Conservation (phyloP, 2,797 vertebrate genomes). For the Brachyalestes nurse region DNA sequence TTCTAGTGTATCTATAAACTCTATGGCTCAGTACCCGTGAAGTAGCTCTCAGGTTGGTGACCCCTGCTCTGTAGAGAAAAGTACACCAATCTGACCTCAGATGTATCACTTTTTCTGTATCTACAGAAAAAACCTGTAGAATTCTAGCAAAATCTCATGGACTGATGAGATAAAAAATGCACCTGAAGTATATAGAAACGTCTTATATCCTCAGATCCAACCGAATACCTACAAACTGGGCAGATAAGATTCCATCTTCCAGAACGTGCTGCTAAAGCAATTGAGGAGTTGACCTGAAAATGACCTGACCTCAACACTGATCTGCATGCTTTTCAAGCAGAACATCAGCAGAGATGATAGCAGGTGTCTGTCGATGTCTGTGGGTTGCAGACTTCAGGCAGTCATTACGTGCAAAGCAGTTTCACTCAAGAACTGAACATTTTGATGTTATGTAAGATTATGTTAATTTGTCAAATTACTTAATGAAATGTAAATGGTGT, state of each 20-base stretch:
- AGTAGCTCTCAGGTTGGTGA: too few relatives aligned
- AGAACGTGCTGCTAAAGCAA: neutral
- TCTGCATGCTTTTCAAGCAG: neutral
- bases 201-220: neutral
- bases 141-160: neutral
- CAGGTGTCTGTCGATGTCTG: neutral
- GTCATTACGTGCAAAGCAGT: slow-evolving; percentile 1
- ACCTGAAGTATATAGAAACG: neutral
- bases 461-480: neutral
- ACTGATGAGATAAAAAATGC: slow-evolving; percentile 10
- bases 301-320: neutral
- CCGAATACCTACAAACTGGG: neutral
- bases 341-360: neutral
- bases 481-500: slow-evolving; percentile 1
- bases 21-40: too few relatives aligned
- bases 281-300: neutral
- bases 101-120: neutral
- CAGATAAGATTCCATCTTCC: neutral
- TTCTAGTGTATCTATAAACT: too few relatives aligned
- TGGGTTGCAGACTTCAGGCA: neutral
- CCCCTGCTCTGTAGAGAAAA: neutral
- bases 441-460: neutral
- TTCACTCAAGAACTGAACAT: slow-evolving; percentile 1
- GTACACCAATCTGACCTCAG: too few relatives aligned
- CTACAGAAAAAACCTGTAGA: too few relatives aligned